Evolutionary conservation across 2,113 vertebrate genomes (phyloP), one percentile per base, ranked within the genome.

Genomic region (Sylvilagus bachmani): DNA sequence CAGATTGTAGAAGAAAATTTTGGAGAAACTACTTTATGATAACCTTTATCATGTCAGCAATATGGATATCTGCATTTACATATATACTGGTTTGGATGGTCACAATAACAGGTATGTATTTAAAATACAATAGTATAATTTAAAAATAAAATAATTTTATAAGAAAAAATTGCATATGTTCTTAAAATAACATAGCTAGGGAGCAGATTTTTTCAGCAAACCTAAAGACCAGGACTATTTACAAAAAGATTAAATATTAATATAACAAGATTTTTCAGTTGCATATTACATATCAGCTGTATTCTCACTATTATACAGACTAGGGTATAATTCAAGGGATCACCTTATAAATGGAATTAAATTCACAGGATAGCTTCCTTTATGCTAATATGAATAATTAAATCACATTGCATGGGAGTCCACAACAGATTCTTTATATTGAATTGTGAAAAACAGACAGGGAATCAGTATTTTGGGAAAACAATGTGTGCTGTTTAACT

Each of bases 51-150:
- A 99, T 99, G 99, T 99, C 99, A 6, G 99, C 99, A 75, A 98
- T 99, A 70, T 99, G 99, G 99, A 99, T 99, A 97, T 99, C 99
- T 75, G 99, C 97, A 93, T 99, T 99, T 96, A 99, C 99, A 17
- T 99, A 99, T 1, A 14, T 99, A 14, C 98, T 99, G 69, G 99
- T 99, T 93, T 99, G 99, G 99, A 99, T 99, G 99, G 98, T 99
- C 97, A 99, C 99, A 9, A 94, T 99, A 74, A 99, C 99, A 16
- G 99, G 99, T 99, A 98, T 17, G 99, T 98, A 97, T 74, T 74
- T 64, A 64, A 83, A 93, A 64, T 70, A 87, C 10, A 75, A 82
- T 0, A 91, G 66, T 17, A 88, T 36, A 83, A 86, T 33, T 89
- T 81, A 36, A 69, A 78, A 81, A 89, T 61, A 82, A 87, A 93